phyloP scores from a whole-genome alignment of 2,797 vertebrate species.

The Mormyrus hasselquistii region DNA sequence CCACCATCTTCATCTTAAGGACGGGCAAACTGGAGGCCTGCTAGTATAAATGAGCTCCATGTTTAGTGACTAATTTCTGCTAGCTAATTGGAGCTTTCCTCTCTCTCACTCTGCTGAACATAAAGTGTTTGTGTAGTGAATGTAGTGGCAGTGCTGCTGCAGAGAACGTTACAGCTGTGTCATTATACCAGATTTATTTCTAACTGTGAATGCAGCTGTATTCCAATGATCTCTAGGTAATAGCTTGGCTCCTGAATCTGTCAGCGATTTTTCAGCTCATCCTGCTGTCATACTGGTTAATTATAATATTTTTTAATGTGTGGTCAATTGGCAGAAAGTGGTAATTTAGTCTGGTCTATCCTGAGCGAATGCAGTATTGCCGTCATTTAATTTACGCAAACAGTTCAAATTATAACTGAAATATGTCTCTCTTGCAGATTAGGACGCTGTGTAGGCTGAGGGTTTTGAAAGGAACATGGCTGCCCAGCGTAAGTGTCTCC shows the following conservation, averaged over 20 bases:
- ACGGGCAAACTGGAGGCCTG: neutral
- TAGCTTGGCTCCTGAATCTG: neutral
- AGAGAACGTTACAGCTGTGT: neutral
- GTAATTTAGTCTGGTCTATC: neutral
- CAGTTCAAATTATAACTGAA: conserved; percentile 27
- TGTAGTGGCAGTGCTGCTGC: neutral
- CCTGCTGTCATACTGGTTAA: neutral
- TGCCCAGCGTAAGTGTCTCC: conserved; percentile 64
- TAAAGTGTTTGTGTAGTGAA: neutral
- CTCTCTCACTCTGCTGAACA: neutral
- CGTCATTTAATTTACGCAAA: neutral
- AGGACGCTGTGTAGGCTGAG: conserved; percentile 68
- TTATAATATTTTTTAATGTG: neutral
- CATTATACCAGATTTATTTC: neutral
- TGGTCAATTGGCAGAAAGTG: neutral
- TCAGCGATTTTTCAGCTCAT: neutral
- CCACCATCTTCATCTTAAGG: neutral
- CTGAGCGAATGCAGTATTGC: neutral
- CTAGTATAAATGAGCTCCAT: neutral
- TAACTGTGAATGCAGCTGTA: neutral
- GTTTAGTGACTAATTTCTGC: neutral
- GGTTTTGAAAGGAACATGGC: conserved; percentile 73
- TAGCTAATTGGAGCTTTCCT: neutral
- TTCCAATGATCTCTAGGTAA: neutral
- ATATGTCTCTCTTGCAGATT: conserved; percentile 51